phyloP scores from a whole-genome alignment of 2,797 vertebrate species.

The Pelodytes ibericus region DNA sequence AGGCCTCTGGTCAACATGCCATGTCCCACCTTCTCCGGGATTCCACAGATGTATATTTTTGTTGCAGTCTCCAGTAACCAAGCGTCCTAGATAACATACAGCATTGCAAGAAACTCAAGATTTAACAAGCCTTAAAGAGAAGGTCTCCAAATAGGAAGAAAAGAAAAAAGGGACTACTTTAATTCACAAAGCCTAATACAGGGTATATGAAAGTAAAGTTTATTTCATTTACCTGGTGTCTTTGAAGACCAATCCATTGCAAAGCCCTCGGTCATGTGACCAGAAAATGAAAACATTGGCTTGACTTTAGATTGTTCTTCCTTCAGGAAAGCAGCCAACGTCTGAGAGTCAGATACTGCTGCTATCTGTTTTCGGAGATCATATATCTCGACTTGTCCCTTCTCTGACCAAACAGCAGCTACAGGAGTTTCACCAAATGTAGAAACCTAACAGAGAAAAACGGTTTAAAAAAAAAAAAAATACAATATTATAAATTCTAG shows the following conservation, averaged over 20 bases:
- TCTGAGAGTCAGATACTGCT: slow-evolving; percentile 79
- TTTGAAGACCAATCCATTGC: slow-evolving; percentile 88
- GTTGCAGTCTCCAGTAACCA: slow-evolving; percentile 88
- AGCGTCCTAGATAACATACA: slow-evolving; percentile 72
- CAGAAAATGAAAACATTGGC: slow-evolving; percentile 82
- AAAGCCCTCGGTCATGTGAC: slow-evolving; percentile 91
- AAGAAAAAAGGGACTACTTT: no score
- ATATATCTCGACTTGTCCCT: slow-evolving; percentile 88
- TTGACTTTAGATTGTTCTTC: slow-evolving; percentile 78
- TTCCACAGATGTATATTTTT: slow-evolving; percentile 94
- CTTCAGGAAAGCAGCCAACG: slow-evolving; percentile 77
- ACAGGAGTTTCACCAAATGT: slow-evolving; percentile 72
- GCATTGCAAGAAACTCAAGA: no score
- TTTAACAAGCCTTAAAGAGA: no score
- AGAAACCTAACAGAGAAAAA: slow-evolving; percentile 72
- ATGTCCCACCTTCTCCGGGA: slow-evolving; percentile 79
- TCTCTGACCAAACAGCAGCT: slow-evolving; percentile 89
- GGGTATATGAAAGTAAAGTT: no score
- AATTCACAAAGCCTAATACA: no score
- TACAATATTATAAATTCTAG: no score
- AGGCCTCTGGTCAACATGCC: slow-evolving; percentile 89
- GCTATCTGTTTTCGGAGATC: slow-evolving; percentile 78
- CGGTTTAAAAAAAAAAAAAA: no score
- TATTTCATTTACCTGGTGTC: slow-evolving; percentile 74
- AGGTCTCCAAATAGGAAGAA: no score